Conservation (phyloP, 2,888 invertebrate genomes). For the Andrena flavipes region DNA sequence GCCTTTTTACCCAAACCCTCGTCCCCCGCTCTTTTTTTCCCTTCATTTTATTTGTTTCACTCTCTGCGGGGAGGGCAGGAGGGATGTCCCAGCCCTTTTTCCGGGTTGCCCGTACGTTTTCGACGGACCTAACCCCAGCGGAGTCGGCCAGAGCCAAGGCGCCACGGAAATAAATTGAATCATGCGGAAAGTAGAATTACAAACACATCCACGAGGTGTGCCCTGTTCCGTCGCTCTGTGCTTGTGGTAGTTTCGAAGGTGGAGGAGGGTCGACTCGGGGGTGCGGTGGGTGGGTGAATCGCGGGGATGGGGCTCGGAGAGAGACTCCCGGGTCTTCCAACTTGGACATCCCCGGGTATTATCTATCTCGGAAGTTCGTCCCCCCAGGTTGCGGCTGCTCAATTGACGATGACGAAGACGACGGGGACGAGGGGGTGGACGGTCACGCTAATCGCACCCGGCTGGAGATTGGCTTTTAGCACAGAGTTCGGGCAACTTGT, state of each 20-base stretch:
- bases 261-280: slow-evolving; percentile 1
- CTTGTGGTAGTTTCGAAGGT: slow-evolving; percentile 41
- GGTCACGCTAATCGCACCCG: slow-evolving; percentile 80
- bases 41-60: slow-evolving; percentile 21
- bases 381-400: slow-evolving; percentile 58
- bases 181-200: slow-evolving; percentile 59
- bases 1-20: slow-evolving; percentile 5
- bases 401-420: slow-evolving; percentile 61
- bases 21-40: no score
- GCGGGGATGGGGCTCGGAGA: slow-evolving; percentile 16
- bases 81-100: slow-evolving; percentile 5
- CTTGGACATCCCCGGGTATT: slow-evolving; percentile 75
- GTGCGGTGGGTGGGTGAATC: slow-evolving; percentile 10
- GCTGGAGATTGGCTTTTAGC: slow-evolving; percentile 79
- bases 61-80: neutral
- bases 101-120: slow-evolving; percentile 23
- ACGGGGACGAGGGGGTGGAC: slow-evolving; percentile 59
- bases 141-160: slow-evolving; percentile 24
- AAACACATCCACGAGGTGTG: slow-evolving; percentile 45
- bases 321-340: slow-evolving; percentile 66
- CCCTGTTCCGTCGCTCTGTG: neutral
- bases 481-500: slow-evolving; percentile 72
- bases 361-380: slow-evolving; percentile 79
- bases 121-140: slow-evolving; percentile 35
- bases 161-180: slow-evolving; percentile 62